Percentiles rank a stretch among this genome's conserved stretches.
These are phyloP conservation scores for Octodon degus DNA, from an alignment of 2,113 vertebrate genomes.

Conservation along the genomic window DNA sequence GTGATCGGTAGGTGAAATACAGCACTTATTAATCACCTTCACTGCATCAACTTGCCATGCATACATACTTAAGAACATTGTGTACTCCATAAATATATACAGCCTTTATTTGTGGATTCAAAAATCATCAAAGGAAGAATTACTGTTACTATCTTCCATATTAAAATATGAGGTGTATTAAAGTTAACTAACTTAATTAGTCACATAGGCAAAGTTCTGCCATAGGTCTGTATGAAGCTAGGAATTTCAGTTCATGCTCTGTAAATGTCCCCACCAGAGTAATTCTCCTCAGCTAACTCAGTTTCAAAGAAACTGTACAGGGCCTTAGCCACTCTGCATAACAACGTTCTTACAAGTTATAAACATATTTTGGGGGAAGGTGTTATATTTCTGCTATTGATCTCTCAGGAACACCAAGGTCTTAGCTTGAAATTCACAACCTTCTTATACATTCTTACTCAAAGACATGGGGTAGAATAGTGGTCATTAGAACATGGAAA, in stretches of 20 bases:
- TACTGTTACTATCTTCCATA: background rate
- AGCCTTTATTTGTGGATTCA: background rate
- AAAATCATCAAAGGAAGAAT: conserved; percentile 40
- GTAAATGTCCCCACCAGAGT: background rate
- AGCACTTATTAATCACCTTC: background rate
- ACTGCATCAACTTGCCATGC: background rate
- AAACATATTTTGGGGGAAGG: background rate
- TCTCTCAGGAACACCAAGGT: background rate
- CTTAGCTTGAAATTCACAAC: conserved; percentile 2
- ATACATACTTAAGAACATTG: background rate
- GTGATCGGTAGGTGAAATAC: background rate
- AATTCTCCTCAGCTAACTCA: background rate
- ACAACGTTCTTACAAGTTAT: background rate
- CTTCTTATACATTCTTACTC: background rate
- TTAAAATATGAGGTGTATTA: background rate
- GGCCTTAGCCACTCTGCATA: background rate
- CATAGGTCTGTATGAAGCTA: background rate
- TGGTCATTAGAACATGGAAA: background rate
- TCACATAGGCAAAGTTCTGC: background rate
- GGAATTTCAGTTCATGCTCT: background rate
- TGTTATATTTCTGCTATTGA: background rate
- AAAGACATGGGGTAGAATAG: background rate
- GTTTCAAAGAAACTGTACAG: background rate
- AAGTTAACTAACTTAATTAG: conserved; percentile 24
- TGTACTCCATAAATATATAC: background rate